Conservation (phyloP, 1,140 invertebrate genomes). For the Leptoteleia sp. region DNA sequence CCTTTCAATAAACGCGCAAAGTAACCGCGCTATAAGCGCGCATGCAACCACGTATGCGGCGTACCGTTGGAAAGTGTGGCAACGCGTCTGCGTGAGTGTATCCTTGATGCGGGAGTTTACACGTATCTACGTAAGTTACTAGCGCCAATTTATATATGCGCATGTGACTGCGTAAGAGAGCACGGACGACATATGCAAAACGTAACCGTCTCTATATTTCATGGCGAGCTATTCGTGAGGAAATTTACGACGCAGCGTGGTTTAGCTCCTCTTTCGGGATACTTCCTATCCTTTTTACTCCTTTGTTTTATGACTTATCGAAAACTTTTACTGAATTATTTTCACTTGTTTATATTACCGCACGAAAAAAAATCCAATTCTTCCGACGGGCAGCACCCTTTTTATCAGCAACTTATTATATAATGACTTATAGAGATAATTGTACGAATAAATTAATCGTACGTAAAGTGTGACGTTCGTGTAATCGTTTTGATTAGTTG, state of each 20-base stretch:
- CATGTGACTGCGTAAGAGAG: slow-evolving; percentile 57
- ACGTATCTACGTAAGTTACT: slow-evolving; percentile 35
- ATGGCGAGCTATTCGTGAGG: slow-evolving; percentile 64
- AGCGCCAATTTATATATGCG: slow-evolving; percentile 22
- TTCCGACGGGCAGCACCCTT: no score
- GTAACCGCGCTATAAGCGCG: slow-evolving; percentile 55
- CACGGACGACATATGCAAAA: slow-evolving; percentile 73
- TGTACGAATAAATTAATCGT: no score
- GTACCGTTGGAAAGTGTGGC: slow-evolving; percentile 27
- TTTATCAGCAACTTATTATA: no score
- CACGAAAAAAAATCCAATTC: no score
- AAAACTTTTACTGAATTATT: slow-evolving; percentile 29
- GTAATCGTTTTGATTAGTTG: no score
- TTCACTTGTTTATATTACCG: not conserved
- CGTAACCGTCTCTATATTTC: slow-evolving; percentile 71
- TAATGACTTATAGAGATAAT: no score
- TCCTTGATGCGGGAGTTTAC: slow-evolving; percentile 47
- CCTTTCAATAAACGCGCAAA: slow-evolving; percentile 54
- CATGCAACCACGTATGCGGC: slow-evolving; percentile 40
- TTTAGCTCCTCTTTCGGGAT: slow-evolving; percentile 63
- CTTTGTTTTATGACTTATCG: slow-evolving; percentile 58
- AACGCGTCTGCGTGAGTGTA: slow-evolving; percentile 24
- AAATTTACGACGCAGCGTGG: slow-evolving; percentile 69
- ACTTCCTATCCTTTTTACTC: slow-evolving; percentile 49
- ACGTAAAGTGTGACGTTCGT: no score